A percentile compares a stretch with the other conserved stretches of the same genome.
phyloP scores from a whole-genome alignment of 1,140 invertebrate genomes.

The Conus betulinus region DNA sequence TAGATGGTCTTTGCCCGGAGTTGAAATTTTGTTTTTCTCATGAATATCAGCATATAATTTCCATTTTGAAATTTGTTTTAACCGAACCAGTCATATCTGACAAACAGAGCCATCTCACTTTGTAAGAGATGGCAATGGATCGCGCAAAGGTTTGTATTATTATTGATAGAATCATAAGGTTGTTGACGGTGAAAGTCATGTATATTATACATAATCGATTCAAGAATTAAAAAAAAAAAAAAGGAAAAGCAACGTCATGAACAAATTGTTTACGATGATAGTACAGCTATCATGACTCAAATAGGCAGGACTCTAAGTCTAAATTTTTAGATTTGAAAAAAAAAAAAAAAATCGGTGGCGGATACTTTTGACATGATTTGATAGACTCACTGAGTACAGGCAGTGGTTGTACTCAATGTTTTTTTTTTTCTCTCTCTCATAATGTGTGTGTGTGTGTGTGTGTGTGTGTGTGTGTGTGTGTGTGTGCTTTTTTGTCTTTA shows the following conservation, averaged over 20 bases:
- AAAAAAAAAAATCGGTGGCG: too few species aligned
- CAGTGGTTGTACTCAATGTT: too few species aligned
- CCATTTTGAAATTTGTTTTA: not conserved
- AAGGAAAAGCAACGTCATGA: not conserved
- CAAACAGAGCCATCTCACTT: not conserved
- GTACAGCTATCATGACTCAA: too few species aligned
- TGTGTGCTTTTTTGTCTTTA: too few species aligned
- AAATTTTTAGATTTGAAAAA: too few species aligned
- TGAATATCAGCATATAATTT: not conserved
- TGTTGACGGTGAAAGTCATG: not conserved
- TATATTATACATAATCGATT: not conserved
- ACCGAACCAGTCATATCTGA: not conserved
- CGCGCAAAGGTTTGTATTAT: conserved; percentile 62
- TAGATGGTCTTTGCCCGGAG: not conserved
- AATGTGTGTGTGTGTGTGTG: too few species aligned
- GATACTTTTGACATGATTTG: too few species aligned
- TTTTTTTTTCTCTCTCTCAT: too few species aligned
- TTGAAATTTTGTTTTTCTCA: not conserved
- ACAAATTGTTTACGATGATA: too few species aligned
- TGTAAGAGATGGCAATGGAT: conserved; percentile 64
- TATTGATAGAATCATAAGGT: not conserved
- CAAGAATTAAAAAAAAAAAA: not conserved
- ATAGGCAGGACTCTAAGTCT: too few species aligned
- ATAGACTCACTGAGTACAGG: too few species aligned
- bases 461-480: too few species aligned